Evolutionary conservation across 2,888 invertebrate species (phyloP), one percentile per base, ranked within the genome.

Genomic region (Platynereis dumerilii): DNA sequence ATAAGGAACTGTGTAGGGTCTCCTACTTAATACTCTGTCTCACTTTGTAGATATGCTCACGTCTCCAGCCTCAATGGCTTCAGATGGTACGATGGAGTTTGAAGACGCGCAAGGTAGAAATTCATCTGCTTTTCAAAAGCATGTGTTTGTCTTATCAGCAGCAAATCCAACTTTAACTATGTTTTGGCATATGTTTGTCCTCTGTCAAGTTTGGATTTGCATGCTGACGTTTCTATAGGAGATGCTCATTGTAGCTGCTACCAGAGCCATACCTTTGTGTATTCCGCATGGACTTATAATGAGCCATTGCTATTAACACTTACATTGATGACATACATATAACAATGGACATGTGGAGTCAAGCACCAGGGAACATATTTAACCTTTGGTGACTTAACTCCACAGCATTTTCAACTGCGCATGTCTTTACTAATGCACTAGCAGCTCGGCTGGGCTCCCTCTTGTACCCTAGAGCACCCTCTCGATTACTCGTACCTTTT

Each of bases 101-200:
- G 62, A 62, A 57, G 62, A 62, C 45, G 62, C 62, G 28, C 62
- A 62, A 62, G 62, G 62, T 62, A 62, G 42, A 28, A 28, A 48
- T 61, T 29, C 55, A 48, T 48, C 48, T 48, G 48, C n/a, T 48
- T 48, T n/a, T 10, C n/a, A 22, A n/a, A 48, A 48, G 48, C 48
- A 34, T 34, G 34, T 34, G 34, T 34, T 34, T 34, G 34, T 34
- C 34, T 34, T 12, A 34, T 34, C 34, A 34, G 34, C 34, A 34
- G 34, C 34, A 34, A 34, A 34, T 34, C 34, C 34, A 34, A 34
- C 34, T 34, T 12, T 34, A 34, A 34, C 34, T 34, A 34, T 34
- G 34, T 48, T 48, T 48, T 48, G 48, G 48, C 48, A 22, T 48
- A 48, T 12, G 48, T 48, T n/a, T 48, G 48, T 48, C 48, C n/a